phyloP scores from a whole-genome alignment of 2,888 invertebrate genomes.

The Synanthedon formicaeformis region DNA sequence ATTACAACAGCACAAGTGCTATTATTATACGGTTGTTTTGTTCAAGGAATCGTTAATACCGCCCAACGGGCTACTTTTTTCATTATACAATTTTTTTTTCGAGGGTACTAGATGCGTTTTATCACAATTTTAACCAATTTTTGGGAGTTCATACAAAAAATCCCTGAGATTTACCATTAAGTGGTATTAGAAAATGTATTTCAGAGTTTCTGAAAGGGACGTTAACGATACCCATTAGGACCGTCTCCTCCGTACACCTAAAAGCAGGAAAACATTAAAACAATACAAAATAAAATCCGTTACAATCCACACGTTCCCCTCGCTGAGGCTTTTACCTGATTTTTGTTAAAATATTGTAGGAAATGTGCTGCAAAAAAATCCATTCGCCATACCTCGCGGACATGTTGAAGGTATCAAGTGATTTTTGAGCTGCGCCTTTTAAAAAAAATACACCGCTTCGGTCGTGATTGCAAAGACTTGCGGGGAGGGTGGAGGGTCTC shows the following conservation, averaged over 20 bases:
- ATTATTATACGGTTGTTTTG: too few relatives aligned
- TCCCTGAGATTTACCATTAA: too few relatives aligned
- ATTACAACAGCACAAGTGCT: too few relatives aligned
- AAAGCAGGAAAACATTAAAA: background rate
- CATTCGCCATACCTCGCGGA: slow-evolving; percentile 30
- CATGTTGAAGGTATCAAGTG: slow-evolving; percentile 26
- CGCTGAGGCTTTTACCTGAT: background rate
- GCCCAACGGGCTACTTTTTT: too few relatives aligned
- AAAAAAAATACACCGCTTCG: slow-evolving; percentile 12
- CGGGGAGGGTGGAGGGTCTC: slow-evolving; percentile 10
- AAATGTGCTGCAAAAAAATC: slow-evolving; percentile 29
- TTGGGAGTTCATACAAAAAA: too few relatives aligned
- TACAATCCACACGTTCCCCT: background rate
- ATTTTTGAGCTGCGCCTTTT: slow-evolving; percentile 15
- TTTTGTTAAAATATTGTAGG: slow-evolving; percentile 25
- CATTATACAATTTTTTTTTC: too few relatives aligned
- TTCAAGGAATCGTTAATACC: too few relatives aligned
- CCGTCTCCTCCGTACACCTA: background rate
- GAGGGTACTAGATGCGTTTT: too few relatives aligned
- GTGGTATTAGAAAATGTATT: too few relatives aligned
- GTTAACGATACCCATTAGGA: too few relatives aligned
- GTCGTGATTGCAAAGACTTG: slow-evolving; percentile 7
- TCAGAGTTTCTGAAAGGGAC: too few relatives aligned
- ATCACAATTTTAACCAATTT: too few relatives aligned
- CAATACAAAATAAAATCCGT: background rate